These are phyloP conservation scores for Chironomus riparius DNA, from an alignment of 2,888 invertebrate species.

Conservation along the genomic window DNA sequence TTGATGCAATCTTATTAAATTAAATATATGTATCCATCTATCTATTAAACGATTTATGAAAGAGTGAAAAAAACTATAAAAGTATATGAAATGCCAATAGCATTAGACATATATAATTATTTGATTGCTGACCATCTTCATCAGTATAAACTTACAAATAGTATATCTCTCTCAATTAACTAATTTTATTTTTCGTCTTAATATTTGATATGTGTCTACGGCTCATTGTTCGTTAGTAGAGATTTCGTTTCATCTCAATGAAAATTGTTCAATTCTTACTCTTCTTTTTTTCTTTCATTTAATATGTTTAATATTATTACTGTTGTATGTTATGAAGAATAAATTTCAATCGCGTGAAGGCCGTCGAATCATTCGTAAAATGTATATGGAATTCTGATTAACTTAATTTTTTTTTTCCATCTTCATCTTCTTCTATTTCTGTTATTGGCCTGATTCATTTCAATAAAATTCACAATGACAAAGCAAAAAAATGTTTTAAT, in stretches of 20 bases:
- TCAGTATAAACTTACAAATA: conserved; percentile 16
- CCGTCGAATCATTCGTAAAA: neutral
- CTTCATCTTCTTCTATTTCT: neutral
- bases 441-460: conserved; percentile 22
- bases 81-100: neutral
- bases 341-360: neutral
- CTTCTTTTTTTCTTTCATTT: neutral
- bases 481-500: neutral
- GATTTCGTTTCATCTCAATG: neutral
- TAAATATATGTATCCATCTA: neutral
- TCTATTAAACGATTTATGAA: conserved; percentile 20
- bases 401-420: neutral
- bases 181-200: conserved; percentile 19
- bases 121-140: conserved; percentile 26
- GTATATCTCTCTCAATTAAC: conserved; percentile 17
- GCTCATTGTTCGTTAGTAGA: neutral
- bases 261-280: neutral
- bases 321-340: neutral
- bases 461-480: conserved; percentile 25
- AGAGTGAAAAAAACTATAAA: neutral
- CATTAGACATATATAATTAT: conserved; percentile 19
- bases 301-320: neutral
- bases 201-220: neutral
- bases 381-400: conserved; percentile 7
- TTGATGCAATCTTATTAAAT: conserved; percentile 21